These are phyloP conservation scores for Pseudonaja textilis DNA, from an alignment of 2,113 vertebrate species.

Conservation along the genomic window DNA sequence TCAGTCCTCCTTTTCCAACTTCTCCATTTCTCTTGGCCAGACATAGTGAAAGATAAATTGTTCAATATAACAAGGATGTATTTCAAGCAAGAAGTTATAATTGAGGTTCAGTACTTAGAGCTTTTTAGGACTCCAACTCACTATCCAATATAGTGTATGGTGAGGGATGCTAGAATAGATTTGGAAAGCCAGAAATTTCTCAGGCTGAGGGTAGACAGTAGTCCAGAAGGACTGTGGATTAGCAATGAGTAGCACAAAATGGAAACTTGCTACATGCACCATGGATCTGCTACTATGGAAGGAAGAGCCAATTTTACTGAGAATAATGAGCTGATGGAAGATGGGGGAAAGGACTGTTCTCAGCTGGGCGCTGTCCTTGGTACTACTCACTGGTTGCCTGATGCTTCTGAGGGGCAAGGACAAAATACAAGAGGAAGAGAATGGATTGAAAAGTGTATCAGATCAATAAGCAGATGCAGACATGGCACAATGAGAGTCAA, in stretches of 20 bases:
- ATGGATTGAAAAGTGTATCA: neutral
- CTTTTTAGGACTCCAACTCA: neutral
- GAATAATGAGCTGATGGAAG: neutral
- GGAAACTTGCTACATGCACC: neutral
- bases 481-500: neutral
- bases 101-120: neutral
- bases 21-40: constrained; percentile 8
- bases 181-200: neutral
- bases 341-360: neutral
- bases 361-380: neutral
- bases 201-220: neutral
- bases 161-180: neutral
- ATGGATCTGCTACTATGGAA: neutral
- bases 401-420: neutral
- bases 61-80: neutral
- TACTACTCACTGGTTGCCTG: neutral
- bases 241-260: neutral
- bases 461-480: neutral
- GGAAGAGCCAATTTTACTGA: neutral
- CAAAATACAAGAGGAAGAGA: neutral
- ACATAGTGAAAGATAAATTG: neutral
- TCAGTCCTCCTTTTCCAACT: neutral
- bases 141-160: neutral
- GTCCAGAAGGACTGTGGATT: neutral
- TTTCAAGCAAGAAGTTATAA: neutral